Conservation (phyloP, 2,888 invertebrate species). For the Zhengitettix transpicula region DNA sequence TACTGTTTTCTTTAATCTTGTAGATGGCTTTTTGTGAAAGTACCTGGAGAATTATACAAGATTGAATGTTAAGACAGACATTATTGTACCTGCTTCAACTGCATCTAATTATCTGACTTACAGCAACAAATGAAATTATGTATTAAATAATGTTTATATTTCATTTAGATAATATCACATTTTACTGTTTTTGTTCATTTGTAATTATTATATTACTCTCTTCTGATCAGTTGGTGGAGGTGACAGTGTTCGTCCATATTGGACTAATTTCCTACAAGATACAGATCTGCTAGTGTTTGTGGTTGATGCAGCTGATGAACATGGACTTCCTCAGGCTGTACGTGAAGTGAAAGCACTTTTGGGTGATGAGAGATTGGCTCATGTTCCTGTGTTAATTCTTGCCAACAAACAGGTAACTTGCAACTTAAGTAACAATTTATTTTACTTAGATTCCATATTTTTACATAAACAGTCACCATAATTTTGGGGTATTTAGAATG, state of each 20-base stretch:
- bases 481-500: no score
- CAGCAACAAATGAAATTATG: no score
- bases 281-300: conserved; percentile 27
- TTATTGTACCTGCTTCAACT: no score
- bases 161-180: background rate
- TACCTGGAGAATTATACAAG: no score
- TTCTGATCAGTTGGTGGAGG: conserved; percentile 22
- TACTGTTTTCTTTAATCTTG: no score
- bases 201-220: background rate
- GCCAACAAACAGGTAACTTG: conserved; percentile 13
- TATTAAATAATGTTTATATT: no score
- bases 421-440: no score
- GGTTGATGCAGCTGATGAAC: conserved; percentile 24
- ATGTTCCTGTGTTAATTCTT: conserved; percentile 24
- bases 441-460: no score
- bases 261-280: conserved; percentile 26
- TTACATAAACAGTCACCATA: no score
- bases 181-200: background rate
- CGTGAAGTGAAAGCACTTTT: conserved; percentile 23
- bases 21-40: no score
- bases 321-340: conserved; percentile 21
- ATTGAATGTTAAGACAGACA: no score
- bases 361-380: conserved; percentile 24
- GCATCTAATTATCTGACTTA: no score
- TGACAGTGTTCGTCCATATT: conserved; percentile 22